Evolutionary conservation across 2,888 invertebrate genomes (phyloP), one percentile per base, ranked within the genome.

Genomic region (Pandemis corylana): DNA sequence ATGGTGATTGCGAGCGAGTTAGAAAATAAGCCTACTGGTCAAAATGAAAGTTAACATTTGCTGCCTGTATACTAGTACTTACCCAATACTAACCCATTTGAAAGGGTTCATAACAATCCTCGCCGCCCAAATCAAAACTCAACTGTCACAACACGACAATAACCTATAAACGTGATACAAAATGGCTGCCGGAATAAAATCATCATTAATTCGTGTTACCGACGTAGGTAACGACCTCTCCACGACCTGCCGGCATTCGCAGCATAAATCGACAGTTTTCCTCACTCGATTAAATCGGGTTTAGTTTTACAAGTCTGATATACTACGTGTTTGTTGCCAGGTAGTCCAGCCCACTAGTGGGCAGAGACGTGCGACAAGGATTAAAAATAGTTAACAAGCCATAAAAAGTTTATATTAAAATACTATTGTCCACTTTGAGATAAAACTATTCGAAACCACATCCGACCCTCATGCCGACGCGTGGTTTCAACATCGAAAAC

Each of bases 141-240:
- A 59, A 28, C 59, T 59, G 59, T 59, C 59, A 59, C 64, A 65
- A 7, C 42, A 9, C 51, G 41, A 65, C 67, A 64, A 61, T 74
- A 74, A 74, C 70, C 75, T 75, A 71, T 67, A 71, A 75, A 75
- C 70, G 70, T 71, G 44, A 75, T 75, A 75, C 75, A 75, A 75
- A 53, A 75, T 75, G 75, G 75, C 75, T 4, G 70, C 64, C 44
- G 20, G 41, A 62, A 75, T 75, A 75, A 75, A 75, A 75, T 75
- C 61, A 70, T 10, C 75, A 75, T 75, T 75, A 70, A 75, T 75
- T 71, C 71, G 75, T 71, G 71, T 56, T 56, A 71, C 70, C 66
- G 75, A 75, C 75, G 53, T 74, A 69, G 75, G 75, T 75, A 75
- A 75, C 70, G 51, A 67, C 75, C 75, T 71, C 75, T 75, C 46